phyloP scores from a whole-genome alignment of 1,140 invertebrate genomes.

The Drosophila neocordata region DNA sequence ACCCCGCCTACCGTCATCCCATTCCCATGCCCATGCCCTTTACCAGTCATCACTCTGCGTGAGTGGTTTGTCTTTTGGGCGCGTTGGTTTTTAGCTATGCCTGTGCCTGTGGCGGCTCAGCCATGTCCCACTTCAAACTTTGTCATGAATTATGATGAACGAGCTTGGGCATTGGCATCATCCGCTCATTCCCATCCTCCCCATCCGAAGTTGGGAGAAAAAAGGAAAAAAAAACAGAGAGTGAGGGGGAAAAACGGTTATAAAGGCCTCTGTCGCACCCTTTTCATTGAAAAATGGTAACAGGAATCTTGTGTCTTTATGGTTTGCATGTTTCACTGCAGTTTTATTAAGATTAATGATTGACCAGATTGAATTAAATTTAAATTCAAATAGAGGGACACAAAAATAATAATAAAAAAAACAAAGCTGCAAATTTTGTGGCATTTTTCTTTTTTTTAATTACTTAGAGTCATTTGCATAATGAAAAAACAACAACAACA shows the following conservation, averaged over 20 bases:
- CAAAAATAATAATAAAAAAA: conserved; percentile 40
- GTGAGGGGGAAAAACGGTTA: too few species aligned
- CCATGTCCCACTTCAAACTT: conserved; percentile 75
- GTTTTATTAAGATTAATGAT: conserved; percentile 80
- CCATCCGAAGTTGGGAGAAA: background rate
- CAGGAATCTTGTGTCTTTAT: background rate
- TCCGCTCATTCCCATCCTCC: background rate
- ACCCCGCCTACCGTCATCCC: background rate
- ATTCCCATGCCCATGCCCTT: background rate
- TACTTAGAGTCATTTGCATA: conserved; percentile 68
- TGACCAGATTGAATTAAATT: conserved; percentile 61
- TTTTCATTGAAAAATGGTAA: conserved; percentile 63
- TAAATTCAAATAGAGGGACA: conserved; percentile 26
- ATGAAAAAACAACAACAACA: conserved; percentile 54
- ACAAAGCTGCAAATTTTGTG: background rate
- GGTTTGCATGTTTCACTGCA: conserved; percentile 22
- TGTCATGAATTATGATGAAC: conserved; percentile 81
- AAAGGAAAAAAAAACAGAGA: conserved; percentile 22
- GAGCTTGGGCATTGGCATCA: conserved; percentile 41
- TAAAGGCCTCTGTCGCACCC: conserved; percentile 55
- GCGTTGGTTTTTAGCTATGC: conserved; percentile 30
- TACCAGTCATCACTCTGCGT: background rate
- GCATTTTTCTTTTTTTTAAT: conserved; percentile 47
- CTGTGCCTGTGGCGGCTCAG: conserved; percentile 52
- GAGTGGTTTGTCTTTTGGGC: conserved; percentile 41